A percentile compares a stretch with the other conserved stretches of the same genome.
These are phyloP conservation scores for Mormoops blainvillei DNA, from an alignment of 2,113 vertebrate species.

Conservation along the genomic window DNA sequence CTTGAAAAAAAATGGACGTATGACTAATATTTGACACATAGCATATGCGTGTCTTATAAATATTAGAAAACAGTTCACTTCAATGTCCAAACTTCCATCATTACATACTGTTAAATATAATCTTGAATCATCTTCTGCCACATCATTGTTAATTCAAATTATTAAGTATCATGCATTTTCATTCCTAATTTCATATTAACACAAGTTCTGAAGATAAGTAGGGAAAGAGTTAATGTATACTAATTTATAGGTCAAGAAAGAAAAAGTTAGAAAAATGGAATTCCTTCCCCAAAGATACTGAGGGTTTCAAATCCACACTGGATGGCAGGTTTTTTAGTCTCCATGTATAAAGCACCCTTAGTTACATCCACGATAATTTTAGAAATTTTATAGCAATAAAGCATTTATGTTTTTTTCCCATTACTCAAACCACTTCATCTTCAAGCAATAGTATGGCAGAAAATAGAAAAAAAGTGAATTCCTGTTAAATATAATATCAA, in stretches of 20 bases:
- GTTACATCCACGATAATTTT: neutral
- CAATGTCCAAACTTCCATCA: neutral
- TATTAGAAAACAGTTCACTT: neutral
- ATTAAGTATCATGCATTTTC: neutral
- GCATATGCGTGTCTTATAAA: neutral
- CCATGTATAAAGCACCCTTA: neutral
- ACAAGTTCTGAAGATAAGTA: neutral
- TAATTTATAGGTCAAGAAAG: neutral
- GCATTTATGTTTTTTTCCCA: neutral
- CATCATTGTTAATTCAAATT: neutral
- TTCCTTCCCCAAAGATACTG: neutral
- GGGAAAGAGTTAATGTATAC: neutral
- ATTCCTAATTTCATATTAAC: neutral
- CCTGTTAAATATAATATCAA: neutral
- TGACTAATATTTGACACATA: neutral
- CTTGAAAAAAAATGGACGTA: neutral
- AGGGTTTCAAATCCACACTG: neutral
- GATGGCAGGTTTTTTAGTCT: neutral
- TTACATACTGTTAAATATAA: neutral
- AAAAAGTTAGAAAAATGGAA: neutral
- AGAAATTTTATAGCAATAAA: neutral
- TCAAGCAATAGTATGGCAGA: neutral
- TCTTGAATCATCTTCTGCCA: neutral
- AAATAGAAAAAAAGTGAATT: neutral
- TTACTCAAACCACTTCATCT: neutral